Evolutionary conservation across 2,888 invertebrate species (phyloP), one percentile per base, ranked within the genome.

Genomic region (Laothoe populi): DNA sequence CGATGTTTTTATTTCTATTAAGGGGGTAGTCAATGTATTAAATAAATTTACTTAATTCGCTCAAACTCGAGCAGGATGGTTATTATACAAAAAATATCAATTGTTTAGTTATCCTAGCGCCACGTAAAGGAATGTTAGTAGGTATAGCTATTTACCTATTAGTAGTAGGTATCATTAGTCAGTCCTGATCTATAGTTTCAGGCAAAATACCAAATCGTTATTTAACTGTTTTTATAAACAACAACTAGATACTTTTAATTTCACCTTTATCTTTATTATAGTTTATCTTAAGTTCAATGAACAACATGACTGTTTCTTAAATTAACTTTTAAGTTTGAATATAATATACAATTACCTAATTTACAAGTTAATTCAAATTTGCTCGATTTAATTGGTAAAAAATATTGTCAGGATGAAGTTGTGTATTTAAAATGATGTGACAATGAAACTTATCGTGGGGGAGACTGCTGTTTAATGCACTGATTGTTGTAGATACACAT

Each of bases 201-300:
- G 11, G 0, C 38, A 38, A 38, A 10, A 4, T 38, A 38, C 8
- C 1, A 10, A 40, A 11, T 42, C 16, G 21, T 11, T 31, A 53
- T 2, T 45, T 13, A 19, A 45, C 4, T 59, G 45, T 59, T 44
- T 45, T 45, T 59, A 45, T 59, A 21, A 58, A 24, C 24, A 40
- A 21, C 11, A n/a, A 21, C 23, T 49, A 23, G 23, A 8, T 46
- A 49, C 49, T 19, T 61, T 35, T 53, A 42, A 62, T 59, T 65
- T 61, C 46, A 61, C 60, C 61, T 61, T 65, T 69, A 67, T 66
- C 46, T 65, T 59, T 63, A 57, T 60, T 59, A 57, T n/a, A n/a
- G 67, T 69, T 70, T 74, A 75, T 77, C 74, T 19, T 60, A 66
- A 73, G 76, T 68, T 74, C 61, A 61, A 16, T 61, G 38, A 11